A percentile compares a stretch with the other conserved stretches of the same genome.
phyloP scores from a whole-genome alignment of 2,797 vertebrate species.

The Sebastes oblongus region DNA sequence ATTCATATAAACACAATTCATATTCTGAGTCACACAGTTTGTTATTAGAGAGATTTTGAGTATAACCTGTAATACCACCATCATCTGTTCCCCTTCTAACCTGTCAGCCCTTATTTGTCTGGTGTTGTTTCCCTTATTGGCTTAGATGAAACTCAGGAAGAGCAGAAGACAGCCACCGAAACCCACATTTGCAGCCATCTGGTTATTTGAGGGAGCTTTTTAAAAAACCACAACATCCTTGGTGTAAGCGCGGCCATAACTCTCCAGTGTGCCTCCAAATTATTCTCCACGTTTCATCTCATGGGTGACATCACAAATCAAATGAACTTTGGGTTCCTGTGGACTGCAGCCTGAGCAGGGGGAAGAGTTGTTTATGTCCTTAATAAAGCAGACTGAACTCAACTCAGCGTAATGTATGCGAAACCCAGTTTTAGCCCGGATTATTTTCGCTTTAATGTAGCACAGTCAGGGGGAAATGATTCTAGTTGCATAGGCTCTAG shows the following conservation, averaged over 20 bases:
- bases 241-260: not conserved
- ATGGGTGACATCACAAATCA: conserved; percentile 27
- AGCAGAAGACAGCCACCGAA: not conserved
- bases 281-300: conserved; percentile 26
- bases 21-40: not conserved
- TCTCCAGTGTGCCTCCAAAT: conserved; percentile 7
- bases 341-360: not conserved
- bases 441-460: conserved; percentile 47
- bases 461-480: not conserved
- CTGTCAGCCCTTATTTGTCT: not conserved
- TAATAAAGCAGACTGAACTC: conserved; percentile 39
- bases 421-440: conserved; percentile 37
- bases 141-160: not conserved
- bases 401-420: conserved; percentile 20
- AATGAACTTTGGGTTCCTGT: conserved; percentile 13
- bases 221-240: conserved; percentile 18
- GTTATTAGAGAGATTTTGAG: not conserved
- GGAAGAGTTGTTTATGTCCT: conserved; percentile 39
- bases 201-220: not conserved
- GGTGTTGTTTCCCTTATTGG: not conserved
- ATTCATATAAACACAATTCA: not conserved
- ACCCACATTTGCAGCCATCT: not conserved
- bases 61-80: not conserved
- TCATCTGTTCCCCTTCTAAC: not conserved
- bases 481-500: conserved; percentile 3